A percentile compares a stretch with the other conserved stretches of the same genome.
Evolutionary conservation across 2,797 vertebrate species (phyloP).

Genomic region (Syngnathus rostellatus): DNA sequence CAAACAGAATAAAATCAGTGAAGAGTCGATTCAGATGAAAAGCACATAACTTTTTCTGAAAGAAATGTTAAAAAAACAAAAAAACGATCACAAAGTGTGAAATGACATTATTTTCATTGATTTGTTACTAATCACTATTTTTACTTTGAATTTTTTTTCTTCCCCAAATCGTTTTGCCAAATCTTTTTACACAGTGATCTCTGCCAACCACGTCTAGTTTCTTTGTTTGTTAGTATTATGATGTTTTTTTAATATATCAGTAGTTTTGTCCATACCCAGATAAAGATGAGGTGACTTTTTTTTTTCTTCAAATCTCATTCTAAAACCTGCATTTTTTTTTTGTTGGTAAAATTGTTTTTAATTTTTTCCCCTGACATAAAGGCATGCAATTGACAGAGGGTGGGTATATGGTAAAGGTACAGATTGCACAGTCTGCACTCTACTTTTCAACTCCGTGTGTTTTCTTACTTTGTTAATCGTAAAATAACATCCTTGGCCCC

Average conservation of each 20-base stretch:
- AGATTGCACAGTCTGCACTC: background rate
- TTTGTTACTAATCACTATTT: background rate
- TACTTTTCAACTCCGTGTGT: background rate
- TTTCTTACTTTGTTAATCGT: background rate
- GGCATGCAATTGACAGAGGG: background rate
- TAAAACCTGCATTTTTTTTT: no score
- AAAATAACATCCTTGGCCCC: slow-evolving; percentile 1
- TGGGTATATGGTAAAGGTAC: no score
- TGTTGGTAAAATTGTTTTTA: no score
- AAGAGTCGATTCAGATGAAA: background rate
- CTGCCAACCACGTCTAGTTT: background rate
- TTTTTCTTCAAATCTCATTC: no score
- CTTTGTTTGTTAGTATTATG: background rate
- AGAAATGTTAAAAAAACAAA: background rate
- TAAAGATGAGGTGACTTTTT: background rate
- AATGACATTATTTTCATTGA: background rate
- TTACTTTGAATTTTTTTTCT: background rate
- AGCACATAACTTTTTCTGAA: background rate
- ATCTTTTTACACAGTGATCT: background rate
- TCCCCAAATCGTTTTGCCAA: no score
- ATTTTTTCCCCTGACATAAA: no score
- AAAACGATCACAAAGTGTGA: background rate
- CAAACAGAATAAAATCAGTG: background rate
- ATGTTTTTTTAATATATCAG: background rate
- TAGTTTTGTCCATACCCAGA: background rate